Conservation (phyloP, 2,888 invertebrate species). For the Autographa pulchrina region DNA sequence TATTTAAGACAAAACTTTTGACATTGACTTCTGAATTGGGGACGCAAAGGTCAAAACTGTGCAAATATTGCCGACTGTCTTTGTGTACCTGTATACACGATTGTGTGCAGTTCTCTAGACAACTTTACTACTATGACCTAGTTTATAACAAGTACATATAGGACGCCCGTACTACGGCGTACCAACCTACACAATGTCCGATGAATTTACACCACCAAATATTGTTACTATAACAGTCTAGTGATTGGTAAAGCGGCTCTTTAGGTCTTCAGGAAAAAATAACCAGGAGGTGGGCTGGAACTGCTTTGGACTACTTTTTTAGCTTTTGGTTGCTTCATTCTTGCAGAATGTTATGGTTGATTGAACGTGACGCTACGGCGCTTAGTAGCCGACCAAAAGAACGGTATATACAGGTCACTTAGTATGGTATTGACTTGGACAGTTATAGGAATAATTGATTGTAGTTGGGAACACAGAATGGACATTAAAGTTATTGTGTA, state of each 20-base stretch:
- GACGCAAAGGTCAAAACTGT: neutral
- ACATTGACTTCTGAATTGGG: neutral
- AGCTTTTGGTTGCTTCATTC: no score
- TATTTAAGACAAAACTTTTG: neutral
- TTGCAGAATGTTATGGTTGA: no score
- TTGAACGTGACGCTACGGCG: no score
- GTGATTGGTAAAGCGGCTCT: neutral
- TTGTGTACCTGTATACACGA: conserved; percentile 15
- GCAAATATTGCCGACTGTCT: neutral
- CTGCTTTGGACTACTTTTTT: no score
- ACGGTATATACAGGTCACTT: no score
- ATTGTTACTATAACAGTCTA: neutral
- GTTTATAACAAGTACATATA: conserved; percentile 21
- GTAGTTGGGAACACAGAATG: neutral
- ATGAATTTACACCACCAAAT: conserved; percentile 9
- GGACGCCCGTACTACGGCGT: conserved; percentile 12
- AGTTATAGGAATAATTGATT: neutral
- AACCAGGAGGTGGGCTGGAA: neutral
- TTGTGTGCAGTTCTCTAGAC: conserved; percentile 8
- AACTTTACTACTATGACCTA: conserved; percentile 25
- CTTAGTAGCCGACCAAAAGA: no score
- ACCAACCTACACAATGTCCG: conserved; percentile 1
- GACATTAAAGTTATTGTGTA: neutral
- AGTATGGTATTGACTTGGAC: no score
- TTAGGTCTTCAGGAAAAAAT: neutral